Conservation (phyloP, 2,888 invertebrate species). For the Agrochola lota region DNA sequence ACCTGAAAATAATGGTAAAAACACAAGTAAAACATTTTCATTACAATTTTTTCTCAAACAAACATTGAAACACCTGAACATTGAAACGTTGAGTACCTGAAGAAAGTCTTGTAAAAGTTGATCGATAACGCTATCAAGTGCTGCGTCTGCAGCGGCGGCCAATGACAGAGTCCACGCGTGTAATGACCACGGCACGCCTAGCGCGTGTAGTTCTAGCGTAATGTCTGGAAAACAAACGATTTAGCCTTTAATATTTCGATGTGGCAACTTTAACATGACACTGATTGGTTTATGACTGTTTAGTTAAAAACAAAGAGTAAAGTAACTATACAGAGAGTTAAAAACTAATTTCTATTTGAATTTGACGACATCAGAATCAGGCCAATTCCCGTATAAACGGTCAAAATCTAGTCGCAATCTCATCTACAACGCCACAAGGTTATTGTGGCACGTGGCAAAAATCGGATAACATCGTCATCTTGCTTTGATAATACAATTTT, state of each 20-base stretch:
- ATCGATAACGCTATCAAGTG: conserved; percentile 96
- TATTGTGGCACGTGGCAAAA: neutral
- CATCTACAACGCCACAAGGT: neutral
- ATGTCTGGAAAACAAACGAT: conserved; percentile 91
- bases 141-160: conserved; percentile 95
- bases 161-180: conserved; percentile 98
- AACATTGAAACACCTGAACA: neutral
- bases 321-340: too few species aligned
- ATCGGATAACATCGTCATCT: neutral
- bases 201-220: conserved; percentile 95
- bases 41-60: too few species aligned
- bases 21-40: conserved; percentile 17
- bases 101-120: conserved; percentile 97
- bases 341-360: neutral
- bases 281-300: neutral
- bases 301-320: neutral
- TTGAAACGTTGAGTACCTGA: conserved; percentile 88
- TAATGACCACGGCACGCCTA: conserved; percentile 97
- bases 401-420: neutral
- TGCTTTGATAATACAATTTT: neutral
- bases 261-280: neutral
- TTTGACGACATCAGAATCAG: neutral
- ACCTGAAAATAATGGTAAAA: conserved; percentile 84
- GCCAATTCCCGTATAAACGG: neutral
- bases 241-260: neutral